Conservation (phyloP, 2,113 vertebrate genomes). For the Columbina picui region DNA sequence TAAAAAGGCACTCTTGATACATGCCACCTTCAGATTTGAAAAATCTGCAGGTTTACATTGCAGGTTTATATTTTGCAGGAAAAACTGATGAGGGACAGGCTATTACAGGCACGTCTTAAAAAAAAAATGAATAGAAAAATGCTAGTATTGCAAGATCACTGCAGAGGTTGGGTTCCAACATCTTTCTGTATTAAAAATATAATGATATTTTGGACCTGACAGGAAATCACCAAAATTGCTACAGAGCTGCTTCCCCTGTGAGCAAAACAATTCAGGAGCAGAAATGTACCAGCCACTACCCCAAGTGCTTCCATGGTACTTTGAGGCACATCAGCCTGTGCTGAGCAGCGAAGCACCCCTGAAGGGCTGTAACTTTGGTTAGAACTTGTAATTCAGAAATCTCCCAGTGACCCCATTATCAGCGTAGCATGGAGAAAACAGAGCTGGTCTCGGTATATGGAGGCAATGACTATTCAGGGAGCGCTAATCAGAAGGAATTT, state of each 20-base stretch:
- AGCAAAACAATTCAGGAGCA: background rate
- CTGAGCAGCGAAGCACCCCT: conserved; percentile 11
- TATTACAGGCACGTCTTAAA: background rate
- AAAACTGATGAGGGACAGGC: background rate
- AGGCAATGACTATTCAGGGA: conserved; percentile 50
- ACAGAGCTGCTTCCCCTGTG: background rate
- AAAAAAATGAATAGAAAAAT: background rate
- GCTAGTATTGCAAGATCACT: background rate
- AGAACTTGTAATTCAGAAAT: conserved; percentile 37
- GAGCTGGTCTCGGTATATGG: background rate
- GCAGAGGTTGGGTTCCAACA: background rate
- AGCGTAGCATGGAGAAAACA: conserved; percentile 28
- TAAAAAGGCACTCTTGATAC: fast-evolving
- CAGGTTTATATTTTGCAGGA: background rate
- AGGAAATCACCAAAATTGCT: background rate
- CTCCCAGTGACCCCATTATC: conserved; percentile 63
- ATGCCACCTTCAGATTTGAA: background rate
- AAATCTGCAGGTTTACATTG: background rate
- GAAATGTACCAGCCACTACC: background rate
- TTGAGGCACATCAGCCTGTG: background rate
- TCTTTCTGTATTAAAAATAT: background rate
- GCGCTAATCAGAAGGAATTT: conserved; percentile 67
- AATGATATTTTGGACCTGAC: background rate
- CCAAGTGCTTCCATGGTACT: background rate
- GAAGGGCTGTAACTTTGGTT: background rate